Evolutionary conservation across 2,888 invertebrate genomes (phyloP).

Genomic region (Lamellibrachia satsuma): DNA sequence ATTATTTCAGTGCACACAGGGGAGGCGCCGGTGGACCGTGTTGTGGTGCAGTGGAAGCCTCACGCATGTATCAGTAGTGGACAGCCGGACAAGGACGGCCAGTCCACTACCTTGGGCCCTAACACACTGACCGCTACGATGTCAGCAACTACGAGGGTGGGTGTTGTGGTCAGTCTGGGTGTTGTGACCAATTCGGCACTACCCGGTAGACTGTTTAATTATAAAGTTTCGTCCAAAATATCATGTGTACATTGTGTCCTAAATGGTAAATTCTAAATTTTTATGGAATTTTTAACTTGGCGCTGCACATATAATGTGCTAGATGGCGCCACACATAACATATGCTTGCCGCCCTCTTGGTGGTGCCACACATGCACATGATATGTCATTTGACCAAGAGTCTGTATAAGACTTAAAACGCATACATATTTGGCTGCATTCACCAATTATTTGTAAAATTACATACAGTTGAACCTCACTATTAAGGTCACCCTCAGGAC

Average conservation of each 20-base stretch:
- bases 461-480: too few relatives aligned
- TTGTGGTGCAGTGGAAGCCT: slow-evolving; percentile 48
- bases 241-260: neutral
- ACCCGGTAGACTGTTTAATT: neutral
- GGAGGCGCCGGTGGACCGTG: slow-evolving; percentile 37
- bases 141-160: slow-evolving; percentile 30
- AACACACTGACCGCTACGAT: slow-evolving; percentile 41
- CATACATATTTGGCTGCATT: too few relatives aligned
- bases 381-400: too few relatives aligned
- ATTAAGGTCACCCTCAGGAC: too few relatives aligned
- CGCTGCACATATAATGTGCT: neutral
- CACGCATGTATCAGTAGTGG: slow-evolving; percentile 45
- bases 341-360: too few relatives aligned
- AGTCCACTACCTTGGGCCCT: slow-evolving; percentile 44
- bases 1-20: neutral
- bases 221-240: neutral
- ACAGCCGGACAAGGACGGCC: slow-evolving; percentile 39
- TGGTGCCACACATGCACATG: too few relatives aligned
- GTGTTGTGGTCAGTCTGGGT: slow-evolving; percentile 23
- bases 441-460: too few relatives aligned
- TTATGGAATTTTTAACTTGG: neutral
- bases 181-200: neutral
- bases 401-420: too few relatives aligned
- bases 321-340: neutral
- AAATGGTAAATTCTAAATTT: too few relatives aligned